These are phyloP conservation scores for Sweltsa coloradensis DNA, from an alignment of 1,140 invertebrate genomes.

Conservation along the genomic window DNA sequence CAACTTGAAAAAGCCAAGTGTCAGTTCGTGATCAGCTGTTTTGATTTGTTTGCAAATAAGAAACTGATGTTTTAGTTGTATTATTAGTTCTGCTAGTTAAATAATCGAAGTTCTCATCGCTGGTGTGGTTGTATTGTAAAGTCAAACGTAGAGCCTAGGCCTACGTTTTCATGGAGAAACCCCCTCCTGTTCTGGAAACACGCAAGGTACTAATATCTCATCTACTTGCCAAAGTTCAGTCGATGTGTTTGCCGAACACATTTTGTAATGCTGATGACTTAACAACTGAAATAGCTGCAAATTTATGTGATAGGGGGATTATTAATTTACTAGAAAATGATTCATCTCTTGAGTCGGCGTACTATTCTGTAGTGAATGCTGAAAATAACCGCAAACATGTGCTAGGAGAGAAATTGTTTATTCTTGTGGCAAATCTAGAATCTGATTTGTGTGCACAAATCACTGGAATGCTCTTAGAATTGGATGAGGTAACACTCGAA, in stretches of 20 bases:
- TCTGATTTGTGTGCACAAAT: conserved; percentile 17
- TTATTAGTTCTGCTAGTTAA: too few relatives aligned
- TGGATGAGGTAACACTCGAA: conserved; percentile 13
- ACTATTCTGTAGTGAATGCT: conserved; percentile 2
- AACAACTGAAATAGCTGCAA: conserved; percentile 9
- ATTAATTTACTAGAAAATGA: conserved; percentile 13
- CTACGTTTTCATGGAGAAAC: conserved; percentile 19
- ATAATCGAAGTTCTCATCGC: too few relatives aligned
- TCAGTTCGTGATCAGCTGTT: too few relatives aligned
- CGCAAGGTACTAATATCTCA: conserved; percentile 14
- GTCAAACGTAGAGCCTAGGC: too few relatives aligned
- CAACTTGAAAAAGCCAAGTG: too few relatives aligned
- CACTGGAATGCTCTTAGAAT: conserved; percentile 19
- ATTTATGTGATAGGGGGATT: conserved; percentile 13
- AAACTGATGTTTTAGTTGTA: too few relatives aligned
- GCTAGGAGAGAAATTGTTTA: conserved; percentile 16
- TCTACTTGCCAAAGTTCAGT: conserved; percentile 11
- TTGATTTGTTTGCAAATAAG: too few relatives aligned
- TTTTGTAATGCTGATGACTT: conserved; percentile 8
- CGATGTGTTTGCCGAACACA: conserved; percentile 1
- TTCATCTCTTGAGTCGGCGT: neutral
- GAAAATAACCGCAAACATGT: conserved; percentile 13
- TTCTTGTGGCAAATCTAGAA: conserved; percentile 10
- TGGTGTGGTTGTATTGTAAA: too few relatives aligned
- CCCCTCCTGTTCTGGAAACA: conserved; percentile 14